Evolutionary conservation across 2,888 invertebrate genomes (phyloP).

Genomic region (Cosmia pyralina): DNA sequence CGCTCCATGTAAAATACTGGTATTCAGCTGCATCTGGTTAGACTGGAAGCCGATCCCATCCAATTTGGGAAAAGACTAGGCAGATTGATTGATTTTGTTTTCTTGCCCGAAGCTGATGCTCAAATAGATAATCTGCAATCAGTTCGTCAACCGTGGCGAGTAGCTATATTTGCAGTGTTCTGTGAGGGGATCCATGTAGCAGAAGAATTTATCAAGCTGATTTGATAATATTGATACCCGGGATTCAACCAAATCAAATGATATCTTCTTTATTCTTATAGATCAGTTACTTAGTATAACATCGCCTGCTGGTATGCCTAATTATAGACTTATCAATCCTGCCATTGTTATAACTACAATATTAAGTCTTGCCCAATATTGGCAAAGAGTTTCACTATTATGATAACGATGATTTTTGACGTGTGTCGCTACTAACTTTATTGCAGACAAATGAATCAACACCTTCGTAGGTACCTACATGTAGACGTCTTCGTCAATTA

Average conservation of each 20-base stretch:
- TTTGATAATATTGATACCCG: not conserved
- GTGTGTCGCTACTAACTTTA: conserved; percentile 6
- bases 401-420: conserved; percentile 5
- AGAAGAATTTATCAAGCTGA: not conserved
- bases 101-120: not conserved
- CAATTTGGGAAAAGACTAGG: not conserved
- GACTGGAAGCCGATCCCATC: not conserved
- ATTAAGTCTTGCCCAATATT: conserved; percentile 4
- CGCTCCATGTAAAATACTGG: not conserved
- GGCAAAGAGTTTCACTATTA: not conserved
- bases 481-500: conserved; percentile 39
- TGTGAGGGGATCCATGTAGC: not conserved
- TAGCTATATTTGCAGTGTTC: not conserved
- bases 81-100: not conserved
- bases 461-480: conserved; percentile 22
- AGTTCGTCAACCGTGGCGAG: not conserved
- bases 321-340: not conserved
- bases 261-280: not conserved
- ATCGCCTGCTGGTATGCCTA: not conserved
- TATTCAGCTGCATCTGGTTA: not conserved
- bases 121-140: not conserved
- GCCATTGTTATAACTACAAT: not conserved
- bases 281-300: not conserved
- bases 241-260: no score
- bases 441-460: conserved; percentile 18